Conservation (phyloP, 2,888 invertebrate species). For the Yponomeuta plumbellus region DNA sequence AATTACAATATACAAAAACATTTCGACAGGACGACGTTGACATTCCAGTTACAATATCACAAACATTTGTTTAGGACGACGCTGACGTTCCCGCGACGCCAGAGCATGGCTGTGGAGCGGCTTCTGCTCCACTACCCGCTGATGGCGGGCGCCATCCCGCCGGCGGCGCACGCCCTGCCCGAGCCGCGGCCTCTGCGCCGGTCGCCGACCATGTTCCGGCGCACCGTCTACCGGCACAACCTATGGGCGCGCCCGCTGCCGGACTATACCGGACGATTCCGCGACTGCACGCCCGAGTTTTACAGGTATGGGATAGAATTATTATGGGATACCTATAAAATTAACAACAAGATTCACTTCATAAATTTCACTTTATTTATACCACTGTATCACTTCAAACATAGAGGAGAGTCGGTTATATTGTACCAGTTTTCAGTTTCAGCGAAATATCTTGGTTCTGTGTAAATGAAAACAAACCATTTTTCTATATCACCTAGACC, state of each 20-base stretch:
- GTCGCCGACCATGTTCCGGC: slow-evolving; percentile 73
- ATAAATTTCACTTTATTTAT: too few species aligned
- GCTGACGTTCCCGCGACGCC: slow-evolving; percentile 78
- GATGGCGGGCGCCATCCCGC: slow-evolving; percentile 42
- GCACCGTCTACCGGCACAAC: slow-evolving; percentile 85
- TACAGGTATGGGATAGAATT: slow-evolving; percentile 75
- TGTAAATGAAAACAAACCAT: too few species aligned
- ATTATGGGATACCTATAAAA: too few species aligned
- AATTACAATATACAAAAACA: too few species aligned
- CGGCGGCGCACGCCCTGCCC: slow-evolving; percentile 23
- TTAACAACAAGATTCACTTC: too few species aligned
- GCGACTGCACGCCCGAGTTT: slow-evolving; percentile 85
- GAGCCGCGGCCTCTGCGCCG: slow-evolving; percentile 42
- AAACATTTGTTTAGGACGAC: slow-evolving; percentile 77
- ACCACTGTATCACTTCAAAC: too few species aligned
- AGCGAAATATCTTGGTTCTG: too few species aligned
- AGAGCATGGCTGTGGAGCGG: slow-evolving; percentile 77
- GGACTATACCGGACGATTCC: slow-evolving; percentile 81
- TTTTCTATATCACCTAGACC: too few species aligned
- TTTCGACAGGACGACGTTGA: slow-evolving; percentile 80
- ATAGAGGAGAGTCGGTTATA: too few species aligned
- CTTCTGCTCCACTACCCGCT: slow-evolving; percentile 69
- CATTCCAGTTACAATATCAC: slow-evolving; percentile 48
- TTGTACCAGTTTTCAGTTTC: too few species aligned
- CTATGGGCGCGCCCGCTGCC: slow-evolving; percentile 84